Evolutionary conservation across 2,797 vertebrate species (phyloP).

Genomic region (Danio albolineatus): DNA sequence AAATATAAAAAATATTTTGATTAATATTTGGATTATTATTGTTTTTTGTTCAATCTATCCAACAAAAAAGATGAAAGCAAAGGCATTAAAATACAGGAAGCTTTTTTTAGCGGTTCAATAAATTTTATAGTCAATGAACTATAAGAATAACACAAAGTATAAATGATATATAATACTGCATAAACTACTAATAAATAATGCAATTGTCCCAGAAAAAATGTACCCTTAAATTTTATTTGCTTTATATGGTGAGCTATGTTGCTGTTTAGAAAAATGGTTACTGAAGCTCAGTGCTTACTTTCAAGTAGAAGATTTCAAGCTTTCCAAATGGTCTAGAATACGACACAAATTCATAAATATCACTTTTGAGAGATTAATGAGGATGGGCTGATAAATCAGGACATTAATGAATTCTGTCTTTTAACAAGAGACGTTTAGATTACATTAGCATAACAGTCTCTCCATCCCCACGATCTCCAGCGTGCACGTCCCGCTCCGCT

Average conservation of each 20-base stretch:
- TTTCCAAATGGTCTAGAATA: background rate
- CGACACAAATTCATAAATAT: background rate
- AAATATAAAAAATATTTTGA: too few species aligned
- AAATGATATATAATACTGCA: too few species aligned
- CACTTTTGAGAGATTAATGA: slow-evolving; percentile 9
- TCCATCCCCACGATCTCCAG: slow-evolving; percentile 12
- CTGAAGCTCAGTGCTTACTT: background rate
- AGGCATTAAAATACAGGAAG: too few species aligned
- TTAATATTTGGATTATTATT: too few species aligned
- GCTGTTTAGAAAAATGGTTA: background rate
- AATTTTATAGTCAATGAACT: background rate
- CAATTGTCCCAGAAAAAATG: too few species aligned
- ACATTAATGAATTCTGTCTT: slow-evolving; percentile 46
- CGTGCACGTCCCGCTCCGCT: slow-evolving; percentile 1
- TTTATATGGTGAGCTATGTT: background rate
- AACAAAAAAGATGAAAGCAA: too few species aligned
- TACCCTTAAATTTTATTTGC: too few species aligned
- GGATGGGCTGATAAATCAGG: slow-evolving; percentile 18
- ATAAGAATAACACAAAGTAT: too few species aligned
- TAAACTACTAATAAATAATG: too few species aligned
- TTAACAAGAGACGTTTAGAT: slow-evolving; percentile 40
- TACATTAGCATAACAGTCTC: slow-evolving; percentile 44
- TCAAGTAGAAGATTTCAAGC: background rate
- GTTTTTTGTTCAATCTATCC: too few species aligned
- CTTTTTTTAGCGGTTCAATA: background rate